Base-by-base conservation (phyloP, 2,888 invertebrate species). In the Ormyrus pomaceus region DNA sequence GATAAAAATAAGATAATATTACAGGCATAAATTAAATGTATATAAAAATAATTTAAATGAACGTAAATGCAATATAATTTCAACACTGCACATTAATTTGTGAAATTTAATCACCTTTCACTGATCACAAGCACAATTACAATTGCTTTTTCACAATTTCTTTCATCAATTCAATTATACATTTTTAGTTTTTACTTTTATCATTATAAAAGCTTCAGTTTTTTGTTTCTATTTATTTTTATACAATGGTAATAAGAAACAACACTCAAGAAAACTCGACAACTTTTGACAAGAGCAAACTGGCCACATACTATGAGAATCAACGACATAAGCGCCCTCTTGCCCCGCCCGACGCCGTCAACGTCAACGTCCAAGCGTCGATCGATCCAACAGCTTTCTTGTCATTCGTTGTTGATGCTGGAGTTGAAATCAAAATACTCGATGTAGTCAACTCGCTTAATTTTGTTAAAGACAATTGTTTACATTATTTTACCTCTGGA, bases 321-420 rank as follows among this genome's bases (percentile, higher is more conserved):
- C 92, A 91, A 91, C 92, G 92, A 92, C 92, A 91, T 92, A 91
- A 92, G 92, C 93, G 92, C 92, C 92, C 92, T 92, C 91, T 92
- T 92, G 93, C 93, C 93, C 93, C 93, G 91, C 92, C 89, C 87
- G 87, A 86, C 85, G 86, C 85, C 87, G 86, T 91, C 84, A 80
- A 77, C 82, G 77, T 83, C 83, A 74, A 84, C 82, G 74, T 83
- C 77, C 80, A 82, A 81, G 82, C 83, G 76, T 82, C 82, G 84
- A 84, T 84, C 84, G 84, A 84, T 83, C 69, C 62, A 79, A 71
- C 61, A 71, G 84, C 66, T 50, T 59, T 46, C 34, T 55, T 34
- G 68, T 19, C 72, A 66, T 73, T 78, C 45, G 5, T 50, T 76
- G 6, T 56, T 71, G 34, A 9, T 61, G 9, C 61, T 71, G 19